A percentile compares a stretch with the other conserved stretches of the same genome.
Conservation (phyloP, 2,797 vertebrate species). For the Poeciliopsis turneri region DNA sequence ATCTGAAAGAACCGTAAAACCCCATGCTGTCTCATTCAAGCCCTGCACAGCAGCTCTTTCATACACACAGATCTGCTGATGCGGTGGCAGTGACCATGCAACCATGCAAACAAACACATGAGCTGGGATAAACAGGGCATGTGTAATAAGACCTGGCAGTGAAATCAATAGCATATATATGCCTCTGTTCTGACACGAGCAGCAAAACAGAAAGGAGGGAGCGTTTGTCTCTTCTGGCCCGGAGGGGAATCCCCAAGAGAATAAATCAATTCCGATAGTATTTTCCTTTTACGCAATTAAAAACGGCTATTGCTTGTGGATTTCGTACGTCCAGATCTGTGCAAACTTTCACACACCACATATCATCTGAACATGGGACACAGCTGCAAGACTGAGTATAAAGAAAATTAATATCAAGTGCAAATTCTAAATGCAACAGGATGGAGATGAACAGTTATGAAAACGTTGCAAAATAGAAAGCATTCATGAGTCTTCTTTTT, state of each 20-base stretch:
- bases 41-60: not conserved
- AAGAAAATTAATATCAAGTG: too few species aligned
- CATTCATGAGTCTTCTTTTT: too few species aligned
- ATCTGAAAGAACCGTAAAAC: not conserved
- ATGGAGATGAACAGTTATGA: too few species aligned
- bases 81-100: not conserved
- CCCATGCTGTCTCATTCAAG: not conserved
- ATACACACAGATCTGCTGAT: slow-evolving; percentile 22
- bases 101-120: slow-evolving; percentile 39
- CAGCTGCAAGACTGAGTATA: too few species aligned
- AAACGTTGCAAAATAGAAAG: too few species aligned
- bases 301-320: not conserved
- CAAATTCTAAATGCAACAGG: too few species aligned
- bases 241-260: not conserved
- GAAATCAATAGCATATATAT: slow-evolving; percentile 50
- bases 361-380: too few species aligned
- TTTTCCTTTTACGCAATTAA: not conserved
- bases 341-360: not conserved
- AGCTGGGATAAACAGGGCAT: slow-evolving; percentile 36
- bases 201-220: not conserved
- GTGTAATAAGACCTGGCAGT: slow-evolving; percentile 48
- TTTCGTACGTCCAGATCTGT: not conserved
- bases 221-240: not conserved
- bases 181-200: slow-evolving; percentile 17
- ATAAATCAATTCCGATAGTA: not conserved